Percentiles rank a stretch among this genome's conserved stretches.
Evolutionary conservation across 1,140 invertebrate species (phyloP).

Genomic region (Scaptomyza pallida): DNA sequence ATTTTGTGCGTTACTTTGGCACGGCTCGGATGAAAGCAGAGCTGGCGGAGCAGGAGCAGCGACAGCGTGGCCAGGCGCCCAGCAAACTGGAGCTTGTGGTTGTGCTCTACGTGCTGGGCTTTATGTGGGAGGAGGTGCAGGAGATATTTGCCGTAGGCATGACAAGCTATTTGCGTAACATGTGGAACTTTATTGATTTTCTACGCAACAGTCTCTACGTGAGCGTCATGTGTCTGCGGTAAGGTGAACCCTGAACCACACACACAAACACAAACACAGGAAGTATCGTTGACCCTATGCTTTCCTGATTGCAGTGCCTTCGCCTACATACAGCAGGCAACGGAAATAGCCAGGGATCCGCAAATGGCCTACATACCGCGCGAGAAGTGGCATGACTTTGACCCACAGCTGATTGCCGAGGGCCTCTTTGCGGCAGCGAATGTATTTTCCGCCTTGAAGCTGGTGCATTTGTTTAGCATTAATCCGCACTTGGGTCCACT

Average conservation of each 20-base stretch:
- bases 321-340: conserved; percentile 90
- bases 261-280: not conserved
- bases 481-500: conserved; percentile 95
- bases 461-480: conserved; percentile 95
- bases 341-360: conserved; percentile 88
- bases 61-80: conserved; percentile 91
- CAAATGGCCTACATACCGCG: conserved; percentile 89
- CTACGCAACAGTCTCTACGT: conserved; percentile 94
- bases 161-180: conserved; percentile 92
- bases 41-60: conserved; percentile 86
- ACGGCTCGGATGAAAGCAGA: conserved; percentile 87
- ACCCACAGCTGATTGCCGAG: conserved; percentile 97
- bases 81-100: conserved; percentile 91
- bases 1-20: conserved; percentile 89
- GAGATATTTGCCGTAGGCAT: conserved; percentile 94
- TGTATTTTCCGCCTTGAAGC: conserved; percentile 92
- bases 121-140: conserved; percentile 95
- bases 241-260: conserved; percentile 15
- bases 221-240: conserved; percentile 90
- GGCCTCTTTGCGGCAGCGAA: conserved; percentile 97
- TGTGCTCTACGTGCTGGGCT: conserved; percentile 92
- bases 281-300: not conserved
- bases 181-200: conserved; percentile 99
- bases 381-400: conserved; percentile 95
- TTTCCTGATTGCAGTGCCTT: conserved; percentile 84